Evolutionary conservation across 2,113 vertebrate species (phyloP), one percentile per base, ranked within the genome.

Genomic region (Trinectes maculatus): DNA sequence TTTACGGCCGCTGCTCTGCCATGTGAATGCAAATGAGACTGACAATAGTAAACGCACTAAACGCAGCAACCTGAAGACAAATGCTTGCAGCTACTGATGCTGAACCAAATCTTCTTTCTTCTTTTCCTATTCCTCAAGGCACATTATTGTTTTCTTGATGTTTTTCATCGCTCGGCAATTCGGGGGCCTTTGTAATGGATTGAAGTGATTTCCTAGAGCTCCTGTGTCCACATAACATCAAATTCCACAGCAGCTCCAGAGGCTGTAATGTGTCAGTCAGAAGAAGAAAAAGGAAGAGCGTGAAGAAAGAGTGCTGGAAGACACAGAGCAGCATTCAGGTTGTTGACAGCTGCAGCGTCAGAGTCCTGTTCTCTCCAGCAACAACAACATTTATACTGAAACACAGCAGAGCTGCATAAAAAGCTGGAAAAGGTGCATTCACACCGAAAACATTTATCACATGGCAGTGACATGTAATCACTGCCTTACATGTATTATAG

Each of bases 21-120:
- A 1, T 21, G 33, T 59, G 74, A 79, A 77, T 87, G 74, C 62
- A 77, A 69, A 89, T 83, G 65, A 83, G 61, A 11, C 46, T 3
- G 34, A 46, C 12, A 64, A 1, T 19, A 22, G 47, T 58, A 63
- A 51, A 69, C 16, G n/a, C 59, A 48, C 51, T 44, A 13, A 7
- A 48, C 28, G 24, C 64, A 70, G 33, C 66, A 40, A 48, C 52
- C 47, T 40, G 49, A 33, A 44, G 63, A 55, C 49, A 37, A 51
- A 62, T 49, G 48, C 71, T 73, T 1, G 3, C 6, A 13, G 33
- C 33, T 34, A 12, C 11, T 1, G 1, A 2, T 15, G 55, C 55
- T 21, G 43, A 13, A 40, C 40, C 2, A 53, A 59, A 56, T 61
- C 56, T 4, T 11, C 3, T 11, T 26, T 28, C 29, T 19, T 15